These are phyloP conservation scores for Asteroscopus sphinx DNA, from an alignment of 2,888 invertebrate genomes.

Conservation along the genomic window DNA sequence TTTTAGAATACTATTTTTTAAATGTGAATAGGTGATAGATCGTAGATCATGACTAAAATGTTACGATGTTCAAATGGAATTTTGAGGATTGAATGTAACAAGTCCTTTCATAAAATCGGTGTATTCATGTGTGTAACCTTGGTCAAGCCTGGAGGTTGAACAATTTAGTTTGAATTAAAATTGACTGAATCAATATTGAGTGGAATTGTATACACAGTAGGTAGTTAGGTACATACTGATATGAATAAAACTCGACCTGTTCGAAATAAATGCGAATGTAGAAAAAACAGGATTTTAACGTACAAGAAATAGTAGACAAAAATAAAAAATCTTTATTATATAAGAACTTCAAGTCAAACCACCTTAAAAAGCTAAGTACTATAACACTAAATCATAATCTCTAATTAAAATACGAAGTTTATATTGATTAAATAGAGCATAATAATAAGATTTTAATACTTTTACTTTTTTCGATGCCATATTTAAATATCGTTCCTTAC, in stretches of 20 bases:
- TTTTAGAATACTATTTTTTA: neutral
- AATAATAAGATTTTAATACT: conserved; percentile 17
- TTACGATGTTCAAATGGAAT: conserved; percentile 5
- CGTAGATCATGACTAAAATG: neutral
- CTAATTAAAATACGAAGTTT: neutral
- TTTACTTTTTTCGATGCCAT: conserved; percentile 55
- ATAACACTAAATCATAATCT: conserved; percentile 9
- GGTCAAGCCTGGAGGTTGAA: conserved; percentile 1
- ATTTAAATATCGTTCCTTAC: conserved; percentile 56
- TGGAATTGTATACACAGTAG: conserved; percentile 13
- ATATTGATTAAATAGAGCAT: neutral
- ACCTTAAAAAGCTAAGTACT: conserved; percentile 7
- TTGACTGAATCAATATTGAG: conserved; percentile 24
- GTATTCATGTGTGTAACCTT: conserved; percentile 9
- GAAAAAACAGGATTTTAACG: no score
- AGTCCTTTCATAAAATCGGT: conserved; percentile 7
- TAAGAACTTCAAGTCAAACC: conserved; percentile 7
- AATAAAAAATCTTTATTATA: conserved; percentile 1
- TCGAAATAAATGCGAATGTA: neutral
- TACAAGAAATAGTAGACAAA: neutral
- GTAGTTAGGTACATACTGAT: neutral
- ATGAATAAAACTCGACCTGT: neutral
- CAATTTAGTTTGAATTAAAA: conserved; percentile 18
- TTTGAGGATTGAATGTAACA: neutral
- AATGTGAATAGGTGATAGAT: neutral